Conservation (phyloP, 2,888 invertebrate species). For the Julus scandinavius region DNA sequence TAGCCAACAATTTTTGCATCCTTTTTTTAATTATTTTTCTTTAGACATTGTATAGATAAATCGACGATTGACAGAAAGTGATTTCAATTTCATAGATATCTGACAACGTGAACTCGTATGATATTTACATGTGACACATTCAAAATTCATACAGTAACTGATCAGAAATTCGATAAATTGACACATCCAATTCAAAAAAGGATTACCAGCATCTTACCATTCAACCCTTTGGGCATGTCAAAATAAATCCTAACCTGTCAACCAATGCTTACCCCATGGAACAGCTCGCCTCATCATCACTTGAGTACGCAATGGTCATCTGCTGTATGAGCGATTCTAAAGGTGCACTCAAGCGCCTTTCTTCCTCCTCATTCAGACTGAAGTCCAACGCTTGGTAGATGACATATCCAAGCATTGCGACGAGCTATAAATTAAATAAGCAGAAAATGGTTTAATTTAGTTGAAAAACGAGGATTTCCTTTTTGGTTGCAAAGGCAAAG, state of each 20-base stretch:
- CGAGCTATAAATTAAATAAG: conserved; percentile 72
- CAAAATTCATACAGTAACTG: no score
- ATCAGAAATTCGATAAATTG: no score
- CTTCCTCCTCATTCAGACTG: conserved; percentile 85
- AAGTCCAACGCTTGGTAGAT: conserved; percentile 91
- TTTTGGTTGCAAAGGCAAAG: not conserved
- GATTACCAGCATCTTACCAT: no score
- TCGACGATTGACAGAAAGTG: no score
- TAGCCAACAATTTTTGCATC: no score
- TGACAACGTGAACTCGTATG: no score
- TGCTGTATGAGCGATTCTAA: conserved; percentile 85
- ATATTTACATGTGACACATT: no score
- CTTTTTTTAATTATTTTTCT: no score
- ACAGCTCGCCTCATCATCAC: not conserved
- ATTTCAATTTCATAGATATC: no score
- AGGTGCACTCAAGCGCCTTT: conserved; percentile 84
- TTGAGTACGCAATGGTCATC: conserved; percentile 75
- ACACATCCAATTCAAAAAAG: no score
- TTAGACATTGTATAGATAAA: no score
- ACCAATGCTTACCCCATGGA: conserved; percentile 41
- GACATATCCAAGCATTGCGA: conserved; percentile 82
- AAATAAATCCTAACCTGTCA: not conserved
- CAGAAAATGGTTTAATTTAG: conserved; percentile 23
- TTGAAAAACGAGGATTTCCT: not conserved
- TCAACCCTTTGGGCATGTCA: not conserved